A percentile compares a stretch with the other conserved stretches of the same genome.
phyloP scores from a whole-genome alignment of 2,888 invertebrate genomes.

The Drosophila testacea region DNA sequence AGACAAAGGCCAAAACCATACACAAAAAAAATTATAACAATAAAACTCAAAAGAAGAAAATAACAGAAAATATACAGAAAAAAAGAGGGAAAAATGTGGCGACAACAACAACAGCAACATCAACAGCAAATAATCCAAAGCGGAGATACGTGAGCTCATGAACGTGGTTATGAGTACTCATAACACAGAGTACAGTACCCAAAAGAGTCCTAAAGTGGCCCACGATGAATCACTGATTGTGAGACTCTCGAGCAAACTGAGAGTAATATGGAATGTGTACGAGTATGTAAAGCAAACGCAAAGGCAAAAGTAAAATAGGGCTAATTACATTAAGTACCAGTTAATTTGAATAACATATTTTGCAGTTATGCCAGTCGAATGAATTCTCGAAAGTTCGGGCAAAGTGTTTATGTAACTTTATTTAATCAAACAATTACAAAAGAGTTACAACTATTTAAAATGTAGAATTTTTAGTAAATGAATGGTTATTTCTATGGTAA shows the following conservation, averaged over 20 bases:
- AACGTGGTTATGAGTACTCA: slow-evolving; percentile 52
- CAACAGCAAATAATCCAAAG: slow-evolving; percentile 54
- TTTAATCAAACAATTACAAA: not conserved
- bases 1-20: slow-evolving; percentile 72
- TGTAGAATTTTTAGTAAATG: no score
- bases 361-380: slow-evolving; percentile 5
- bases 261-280: slow-evolving; percentile 16
- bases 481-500: no score
- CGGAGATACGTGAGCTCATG: slow-evolving; percentile 66
- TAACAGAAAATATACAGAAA: slow-evolving; percentile 28
- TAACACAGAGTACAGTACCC: slow-evolving; percentile 19
- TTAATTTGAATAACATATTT: slow-evolving; percentile 21
- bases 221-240: slow-evolving; percentile 38
- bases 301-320: slow-evolving; percentile 16
- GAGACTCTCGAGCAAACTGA: slow-evolving; percentile 3
- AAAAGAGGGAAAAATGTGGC: slow-evolving; percentile 30
- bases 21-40: slow-evolving; percentile 43
- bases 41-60: slow-evolving; percentile 36
- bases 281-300: not conserved
- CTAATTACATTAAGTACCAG: slow-evolving; percentile 37
- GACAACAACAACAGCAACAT: slow-evolving; percentile 34
- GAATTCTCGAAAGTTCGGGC: slow-evolving; percentile 27
- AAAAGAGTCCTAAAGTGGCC: slow-evolving; percentile 34
- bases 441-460: no score
- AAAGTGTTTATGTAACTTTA: slow-evolving; percentile 1